These are phyloP conservation scores for Melanostoma scalare DNA, from an alignment of 2,888 invertebrate species.

Conservation along the genomic window DNA sequence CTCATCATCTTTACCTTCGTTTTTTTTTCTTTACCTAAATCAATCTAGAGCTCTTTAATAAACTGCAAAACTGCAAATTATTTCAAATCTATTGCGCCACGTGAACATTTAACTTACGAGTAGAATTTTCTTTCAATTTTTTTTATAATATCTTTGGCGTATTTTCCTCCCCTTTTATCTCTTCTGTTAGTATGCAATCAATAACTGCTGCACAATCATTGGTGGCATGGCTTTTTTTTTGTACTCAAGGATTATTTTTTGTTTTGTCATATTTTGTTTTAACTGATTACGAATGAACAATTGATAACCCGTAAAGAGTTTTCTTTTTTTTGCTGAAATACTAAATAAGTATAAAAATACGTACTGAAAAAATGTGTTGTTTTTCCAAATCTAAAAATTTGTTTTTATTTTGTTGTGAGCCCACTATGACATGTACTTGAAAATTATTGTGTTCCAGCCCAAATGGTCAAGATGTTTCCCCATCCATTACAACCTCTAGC, in stretches of 20 bases:
- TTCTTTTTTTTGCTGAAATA: conserved; percentile 39
- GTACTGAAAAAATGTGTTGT: conserved; percentile 46
- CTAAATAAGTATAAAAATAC: conserved; percentile 33
- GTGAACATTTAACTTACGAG: conserved; percentile 26
- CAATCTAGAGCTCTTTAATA: conserved; percentile 23
- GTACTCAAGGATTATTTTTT: conserved; percentile 32
- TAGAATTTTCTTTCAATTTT: conserved; percentile 32
- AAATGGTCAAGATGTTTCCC: conserved; percentile 79
- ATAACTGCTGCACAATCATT: conserved; percentile 59
- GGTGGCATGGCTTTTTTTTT: conserved; percentile 69
- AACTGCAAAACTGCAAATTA: conserved; percentile 22
- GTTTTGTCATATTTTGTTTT: conserved; percentile 31
- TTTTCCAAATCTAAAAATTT: conserved; percentile 35
- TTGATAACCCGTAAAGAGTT: conserved; percentile 23
- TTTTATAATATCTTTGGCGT: conserved; percentile 55
- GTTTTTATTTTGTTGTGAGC: conserved; percentile 64
- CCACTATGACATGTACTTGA: conserved; percentile 65
- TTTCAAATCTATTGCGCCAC: conserved; percentile 36
- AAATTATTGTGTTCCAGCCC: conserved; percentile 80
- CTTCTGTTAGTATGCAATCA: conserved; percentile 56
- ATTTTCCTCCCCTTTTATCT: conserved; percentile 51
- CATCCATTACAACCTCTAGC: conserved; percentile 77
- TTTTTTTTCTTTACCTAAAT: conserved; percentile 39
- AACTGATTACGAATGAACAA: conserved; percentile 46
- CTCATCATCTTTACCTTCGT: not conserved